Percentiles rank a stretch among this genome's conserved stretches.
These are phyloP conservation scores for Corbicula japonica DNA, from an alignment of 2,888 invertebrate species.

Conservation along the genomic window DNA sequence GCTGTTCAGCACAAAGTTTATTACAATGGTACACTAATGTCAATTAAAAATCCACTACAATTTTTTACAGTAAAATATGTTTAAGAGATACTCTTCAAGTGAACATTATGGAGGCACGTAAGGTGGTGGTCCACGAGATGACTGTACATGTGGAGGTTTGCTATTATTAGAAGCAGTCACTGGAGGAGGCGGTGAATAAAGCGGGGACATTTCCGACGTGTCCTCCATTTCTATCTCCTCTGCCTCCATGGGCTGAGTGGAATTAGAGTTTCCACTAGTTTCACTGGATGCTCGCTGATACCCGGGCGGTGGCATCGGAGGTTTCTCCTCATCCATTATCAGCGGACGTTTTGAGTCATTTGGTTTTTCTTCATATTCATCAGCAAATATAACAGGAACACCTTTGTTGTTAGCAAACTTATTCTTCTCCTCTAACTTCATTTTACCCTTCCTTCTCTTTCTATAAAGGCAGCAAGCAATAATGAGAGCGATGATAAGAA, in stretches of 20 bases:
- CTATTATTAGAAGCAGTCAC: slow-evolving; percentile 76
- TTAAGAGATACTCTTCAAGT: too few relatives aligned
- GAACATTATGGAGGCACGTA: slow-evolving; percentile 97
- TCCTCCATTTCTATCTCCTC: slow-evolving; percentile 77
- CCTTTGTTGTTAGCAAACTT: slow-evolving; percentile 87
- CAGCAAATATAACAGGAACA: slow-evolving; percentile 97
- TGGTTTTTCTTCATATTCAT: slow-evolving; percentile 97
- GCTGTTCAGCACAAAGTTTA: too few relatives aligned
- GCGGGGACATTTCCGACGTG: slow-evolving; percentile 74
- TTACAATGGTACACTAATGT: too few relatives aligned
- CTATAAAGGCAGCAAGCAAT: slow-evolving; percentile 96
- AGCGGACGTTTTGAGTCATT: slow-evolving; percentile 93
- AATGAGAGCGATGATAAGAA: slow-evolving; percentile 94
- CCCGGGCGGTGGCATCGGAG: slow-evolving; percentile 89
- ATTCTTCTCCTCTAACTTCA: slow-evolving; percentile 92
- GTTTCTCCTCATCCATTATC: slow-evolving; percentile 97
- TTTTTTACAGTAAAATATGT: too few relatives aligned
- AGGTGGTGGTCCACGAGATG: slow-evolving; percentile 97
- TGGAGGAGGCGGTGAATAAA: slow-evolving; percentile 82
- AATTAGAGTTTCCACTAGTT: slow-evolving; percentile 80
- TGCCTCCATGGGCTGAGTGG: slow-evolving; percentile 71
- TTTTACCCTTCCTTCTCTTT: slow-evolving; percentile 92
- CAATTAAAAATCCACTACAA: slow-evolving; percentile 23
- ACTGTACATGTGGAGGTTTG: slow-evolving; percentile 86
- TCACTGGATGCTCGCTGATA: slow-evolving; percentile 81